phyloP scores from a whole-genome alignment of 2,797 vertebrate species.

The Tokudaia tokunoshimensis region DNA sequence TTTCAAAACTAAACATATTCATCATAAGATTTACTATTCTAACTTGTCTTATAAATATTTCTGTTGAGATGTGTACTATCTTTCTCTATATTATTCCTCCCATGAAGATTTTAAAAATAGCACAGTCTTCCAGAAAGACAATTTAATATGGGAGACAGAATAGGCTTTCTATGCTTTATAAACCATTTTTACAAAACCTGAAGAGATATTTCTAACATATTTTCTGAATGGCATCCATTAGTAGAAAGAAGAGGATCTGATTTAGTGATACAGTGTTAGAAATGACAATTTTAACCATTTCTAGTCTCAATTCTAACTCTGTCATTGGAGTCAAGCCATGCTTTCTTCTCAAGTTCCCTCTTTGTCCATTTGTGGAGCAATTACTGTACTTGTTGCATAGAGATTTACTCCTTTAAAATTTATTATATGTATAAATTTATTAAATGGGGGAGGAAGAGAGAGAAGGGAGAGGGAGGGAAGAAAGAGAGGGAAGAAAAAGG shows the following conservation, averaged over 20 bases:
- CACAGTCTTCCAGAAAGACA: conserved; percentile 1
- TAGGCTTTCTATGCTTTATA: background rate
- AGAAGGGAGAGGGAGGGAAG: background rate
- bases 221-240: background rate
- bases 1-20: conserved; percentile 54
- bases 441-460: too few relatives aligned
- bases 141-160: background rate
- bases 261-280: background rate
- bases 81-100: conserved; percentile 21
- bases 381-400: background rate
- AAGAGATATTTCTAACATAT: conserved; percentile 1
- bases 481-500: background rate
- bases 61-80: conserved; percentile 27
- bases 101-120: conserved; percentile 25
- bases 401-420: background rate
- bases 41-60: conserved; percentile 55
- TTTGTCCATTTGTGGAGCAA: background rate
- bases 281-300: background rate
- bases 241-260: background rate
- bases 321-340: background rate
- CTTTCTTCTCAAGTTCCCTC: background rate
- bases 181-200: conserved; percentile 38
- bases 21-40: conserved; percentile 58
- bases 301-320: background rate
- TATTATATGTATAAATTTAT: background rate